Percentiles rank a stretch among this genome's conserved stretches.
phyloP scores from a whole-genome alignment of 2,888 invertebrate genomes.

The Caenorhabditis sp. region DNA sequence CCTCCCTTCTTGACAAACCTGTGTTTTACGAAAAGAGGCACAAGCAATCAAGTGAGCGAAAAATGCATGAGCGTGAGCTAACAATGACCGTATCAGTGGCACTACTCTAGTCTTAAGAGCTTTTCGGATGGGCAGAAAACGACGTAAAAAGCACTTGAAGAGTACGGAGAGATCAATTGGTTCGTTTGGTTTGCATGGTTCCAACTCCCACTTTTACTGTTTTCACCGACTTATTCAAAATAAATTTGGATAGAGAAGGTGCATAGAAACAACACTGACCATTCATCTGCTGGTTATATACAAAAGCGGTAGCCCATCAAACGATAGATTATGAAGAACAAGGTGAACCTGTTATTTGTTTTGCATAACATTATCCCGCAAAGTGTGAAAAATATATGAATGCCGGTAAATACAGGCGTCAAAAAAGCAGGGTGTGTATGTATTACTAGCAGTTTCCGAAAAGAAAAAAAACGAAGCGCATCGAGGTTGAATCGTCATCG shows the following conservation, averaged over 20 bases:
- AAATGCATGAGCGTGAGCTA: constrained; percentile 62
- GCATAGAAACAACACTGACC: background rate
- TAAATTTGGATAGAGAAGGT: background rate
- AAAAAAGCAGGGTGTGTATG: constrained; percentile 26
- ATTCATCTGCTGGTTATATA: background rate
- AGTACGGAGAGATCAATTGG: constrained; percentile 34
- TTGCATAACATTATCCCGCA: constrained; percentile 34
- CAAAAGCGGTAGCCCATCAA: constrained; percentile 1
- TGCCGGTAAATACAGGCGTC: constrained; percentile 18
- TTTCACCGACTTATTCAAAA: background rate
- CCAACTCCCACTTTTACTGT: background rate
- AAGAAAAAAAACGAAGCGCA: constrained; percentile 17
- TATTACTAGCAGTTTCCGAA: constrained; percentile 36
- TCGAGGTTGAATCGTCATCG: constrained; percentile 42
- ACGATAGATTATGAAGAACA: constrained; percentile 18
- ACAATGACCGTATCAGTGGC: constrained; percentile 63
- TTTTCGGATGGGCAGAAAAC: constrained; percentile 56
- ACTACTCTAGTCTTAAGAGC: constrained; percentile 57
- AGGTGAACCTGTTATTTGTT: constrained; percentile 52
- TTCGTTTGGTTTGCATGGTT: constrained; percentile 7
- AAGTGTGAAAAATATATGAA: constrained; percentile 20
- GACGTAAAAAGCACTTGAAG: constrained; percentile 42
- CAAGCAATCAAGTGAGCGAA: constrained; percentile 59
- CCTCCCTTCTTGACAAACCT: constrained; percentile 48
- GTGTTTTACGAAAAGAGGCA: constrained; percentile 54